These are phyloP conservation scores for Muntiacus reevesi DNA, from an alignment of 2,113 vertebrate genomes.

Conservation along the genomic window DNA sequence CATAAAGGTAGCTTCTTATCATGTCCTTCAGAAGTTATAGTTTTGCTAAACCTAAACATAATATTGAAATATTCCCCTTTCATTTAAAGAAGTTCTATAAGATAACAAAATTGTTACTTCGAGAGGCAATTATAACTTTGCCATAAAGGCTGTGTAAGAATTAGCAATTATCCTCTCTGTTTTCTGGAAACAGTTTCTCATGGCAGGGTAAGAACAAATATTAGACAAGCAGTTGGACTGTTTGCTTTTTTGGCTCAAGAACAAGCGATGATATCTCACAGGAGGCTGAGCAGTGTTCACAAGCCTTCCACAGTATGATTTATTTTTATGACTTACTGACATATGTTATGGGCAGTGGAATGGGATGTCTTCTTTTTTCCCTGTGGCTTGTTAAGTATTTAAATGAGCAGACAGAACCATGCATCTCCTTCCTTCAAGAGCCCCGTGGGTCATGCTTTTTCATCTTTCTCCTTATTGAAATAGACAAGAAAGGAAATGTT, in stretches of 20 bases:
- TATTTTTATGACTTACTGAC: slow-evolving; percentile 75
- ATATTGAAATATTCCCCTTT: slow-evolving; percentile 6
- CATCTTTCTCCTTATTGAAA: slow-evolving; percentile 60
- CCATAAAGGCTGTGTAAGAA: slow-evolving; percentile 14
- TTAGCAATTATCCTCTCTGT: slow-evolving; percentile 15
- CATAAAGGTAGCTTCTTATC: not conserved
- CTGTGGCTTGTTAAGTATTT: slow-evolving; percentile 70
- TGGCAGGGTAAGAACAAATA: not conserved
- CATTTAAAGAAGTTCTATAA: slow-evolving; percentile 29
- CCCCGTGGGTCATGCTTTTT: slow-evolving; percentile 57
- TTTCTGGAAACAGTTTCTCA: slow-evolving; percentile 27
- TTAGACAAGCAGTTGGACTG: slow-evolving; percentile 42
- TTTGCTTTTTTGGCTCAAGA: slow-evolving; percentile 57
- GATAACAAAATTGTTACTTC: not conserved
- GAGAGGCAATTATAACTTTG: not conserved
- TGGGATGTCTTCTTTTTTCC: slow-evolving; percentile 54
- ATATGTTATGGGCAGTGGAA: slow-evolving; percentile 66
- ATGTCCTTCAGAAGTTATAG: slow-evolving; percentile 6
- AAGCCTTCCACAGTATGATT: slow-evolving; percentile 39
- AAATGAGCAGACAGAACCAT: slow-evolving; percentile 61
- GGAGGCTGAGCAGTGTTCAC: slow-evolving; percentile 48
- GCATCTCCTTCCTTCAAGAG: slow-evolving; percentile 47
- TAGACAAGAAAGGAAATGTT: slow-evolving; percentile 68
- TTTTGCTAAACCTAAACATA: slow-evolving; percentile 31
- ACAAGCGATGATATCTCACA: slow-evolving; percentile 43